phyloP scores from a whole-genome alignment of 2,888 invertebrate species.

The Apodemia hepburni region DNA sequence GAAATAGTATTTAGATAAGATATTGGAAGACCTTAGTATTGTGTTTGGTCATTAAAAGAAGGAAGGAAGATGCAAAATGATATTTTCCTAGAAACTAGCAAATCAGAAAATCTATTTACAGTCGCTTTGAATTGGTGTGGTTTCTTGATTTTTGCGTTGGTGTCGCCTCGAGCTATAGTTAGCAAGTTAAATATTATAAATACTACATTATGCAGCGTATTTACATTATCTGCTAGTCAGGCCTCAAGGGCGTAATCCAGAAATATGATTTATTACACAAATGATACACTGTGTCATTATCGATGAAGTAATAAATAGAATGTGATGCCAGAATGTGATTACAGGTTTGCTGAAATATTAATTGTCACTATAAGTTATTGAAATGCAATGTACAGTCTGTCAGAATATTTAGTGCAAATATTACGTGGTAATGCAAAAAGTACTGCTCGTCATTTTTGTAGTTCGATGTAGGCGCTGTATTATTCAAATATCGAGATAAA shows the following conservation, averaged over 20 bases:
- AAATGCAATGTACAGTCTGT: neutral
- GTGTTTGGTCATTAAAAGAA: too few relatives aligned
- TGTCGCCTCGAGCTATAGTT: conserved; percentile 6
- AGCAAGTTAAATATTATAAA: conserved; percentile 11
- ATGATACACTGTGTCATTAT: conserved; percentile 30
- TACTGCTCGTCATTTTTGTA: too few relatives aligned
- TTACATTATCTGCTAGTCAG: conserved; percentile 14
- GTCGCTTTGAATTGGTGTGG: neutral
- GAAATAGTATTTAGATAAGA: too few relatives aligned
- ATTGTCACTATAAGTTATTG: conserved; percentile 18
- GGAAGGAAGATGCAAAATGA: too few relatives aligned
- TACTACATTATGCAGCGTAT: conserved; percentile 8
- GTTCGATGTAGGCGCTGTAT: too few relatives aligned
- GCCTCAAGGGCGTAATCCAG: conserved; percentile 19
- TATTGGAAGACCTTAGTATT: too few relatives aligned
- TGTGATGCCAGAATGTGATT: conserved; percentile 24
- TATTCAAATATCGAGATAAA: too few relatives aligned
- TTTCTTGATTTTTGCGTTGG: conserved; percentile 7
- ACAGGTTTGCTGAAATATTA: conserved; percentile 19
- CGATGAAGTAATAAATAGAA: conserved; percentile 28
- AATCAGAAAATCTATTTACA: too few relatives aligned
- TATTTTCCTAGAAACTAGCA: too few relatives aligned
- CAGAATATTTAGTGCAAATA: neutral
- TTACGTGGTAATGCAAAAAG: too few relatives aligned
- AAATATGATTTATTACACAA: conserved; percentile 29